These are phyloP conservation scores for Helicoverpa zea DNA, from an alignment of 1,140 invertebrate species.

Conservation along the genomic window DNA sequence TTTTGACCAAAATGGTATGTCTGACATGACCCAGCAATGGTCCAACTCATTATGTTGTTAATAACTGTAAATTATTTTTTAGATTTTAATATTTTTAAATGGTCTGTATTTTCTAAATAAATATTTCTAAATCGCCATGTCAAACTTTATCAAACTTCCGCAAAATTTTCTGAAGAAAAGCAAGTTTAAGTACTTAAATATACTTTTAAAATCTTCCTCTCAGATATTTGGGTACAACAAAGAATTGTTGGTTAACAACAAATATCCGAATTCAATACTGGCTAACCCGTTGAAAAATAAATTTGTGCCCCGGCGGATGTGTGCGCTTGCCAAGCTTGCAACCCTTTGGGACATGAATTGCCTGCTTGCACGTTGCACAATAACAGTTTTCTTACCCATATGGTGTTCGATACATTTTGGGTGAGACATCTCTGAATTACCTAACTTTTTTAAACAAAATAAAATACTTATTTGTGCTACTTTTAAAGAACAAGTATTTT, in stretches of 20 bases:
- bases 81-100: too few species aligned
- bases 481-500: background rate
- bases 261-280: conserved; percentile 49
- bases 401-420: conserved; percentile 38
- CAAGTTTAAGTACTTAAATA: conserved; percentile 18
- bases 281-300: conserved; percentile 43
- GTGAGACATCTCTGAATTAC: conserved; percentile 5
- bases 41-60: too few species aligned
- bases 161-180: background rate
- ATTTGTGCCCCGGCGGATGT: conserved; percentile 42
- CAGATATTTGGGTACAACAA: conserved; percentile 39
- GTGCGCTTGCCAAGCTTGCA: conserved; percentile 45
- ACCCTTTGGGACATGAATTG: conserved; percentile 42
- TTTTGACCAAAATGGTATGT: too few species aligned
- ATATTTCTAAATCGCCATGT: too few species aligned
- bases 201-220: conserved; percentile 18
- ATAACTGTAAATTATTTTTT: too few species aligned
- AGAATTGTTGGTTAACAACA: conserved; percentile 48
- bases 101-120: too few species aligned
- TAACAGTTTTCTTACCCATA: conserved; percentile 41
- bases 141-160: background rate
- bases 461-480: background rate
- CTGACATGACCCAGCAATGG: too few species aligned
- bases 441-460: conserved; percentile 9
- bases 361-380: conserved; percentile 47